A percentile compares a stretch with the other conserved stretches of the same genome.
Evolutionary conservation across 35 echinoderm and acorn worm genomes (phyloP).

Genomic region (Diadema setosum): DNA sequence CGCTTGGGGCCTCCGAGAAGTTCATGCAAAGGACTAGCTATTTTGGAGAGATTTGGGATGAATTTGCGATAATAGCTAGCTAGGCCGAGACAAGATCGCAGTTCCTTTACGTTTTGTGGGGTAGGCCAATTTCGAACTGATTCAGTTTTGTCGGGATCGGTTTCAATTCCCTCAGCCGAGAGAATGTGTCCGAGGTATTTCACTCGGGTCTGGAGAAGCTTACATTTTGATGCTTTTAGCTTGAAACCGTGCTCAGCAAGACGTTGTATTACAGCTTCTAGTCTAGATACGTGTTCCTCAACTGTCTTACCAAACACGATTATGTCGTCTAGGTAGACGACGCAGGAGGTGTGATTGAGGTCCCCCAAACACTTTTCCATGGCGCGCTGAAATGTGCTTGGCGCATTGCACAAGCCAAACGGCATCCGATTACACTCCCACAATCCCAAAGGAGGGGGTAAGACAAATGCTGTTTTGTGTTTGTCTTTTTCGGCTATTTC

Average conservation of each 20-base stretch:
- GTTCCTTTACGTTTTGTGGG: not conserved
- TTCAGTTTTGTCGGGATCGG: slow-evolving; percentile 29
- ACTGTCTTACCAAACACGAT: slow-evolving; percentile 46
- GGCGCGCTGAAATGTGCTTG: slow-evolving; percentile 58
- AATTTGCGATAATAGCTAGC: slow-evolving; percentile 47
- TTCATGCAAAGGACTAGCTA: slow-evolving; percentile 19
- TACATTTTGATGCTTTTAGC: slow-evolving; percentile 52
- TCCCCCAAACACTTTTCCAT: slow-evolving; percentile 68
- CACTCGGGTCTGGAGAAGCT: slow-evolving; percentile 15
- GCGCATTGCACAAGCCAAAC: slow-evolving; percentile 61
- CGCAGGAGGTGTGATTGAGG: slow-evolving; percentile 19
- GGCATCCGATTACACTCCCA: slow-evolving; percentile 70
- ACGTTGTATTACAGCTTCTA: slow-evolving; percentile 17
- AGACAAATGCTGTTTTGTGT: slow-evolving; percentile 27
- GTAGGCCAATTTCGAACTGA: slow-evolving; percentile 16
- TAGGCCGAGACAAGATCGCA: slow-evolving; percentile 40
- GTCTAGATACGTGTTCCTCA: slow-evolving; percentile 34
- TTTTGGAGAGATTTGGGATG: slow-evolving; percentile 3
- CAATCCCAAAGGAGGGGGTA: slow-evolving; percentile 67
- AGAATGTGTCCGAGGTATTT: slow-evolving; percentile 59
- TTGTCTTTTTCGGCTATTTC: slow-evolving; percentile 11
- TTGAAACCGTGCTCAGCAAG: slow-evolving; percentile 18
- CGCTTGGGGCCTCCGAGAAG: not conserved
- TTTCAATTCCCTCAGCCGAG: not conserved
- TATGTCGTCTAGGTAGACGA: slow-evolving; percentile 78